These are phyloP conservation scores for Drosophila infuscata DNA, from an alignment of 2,888 invertebrate genomes.

Conservation along the genomic window DNA sequence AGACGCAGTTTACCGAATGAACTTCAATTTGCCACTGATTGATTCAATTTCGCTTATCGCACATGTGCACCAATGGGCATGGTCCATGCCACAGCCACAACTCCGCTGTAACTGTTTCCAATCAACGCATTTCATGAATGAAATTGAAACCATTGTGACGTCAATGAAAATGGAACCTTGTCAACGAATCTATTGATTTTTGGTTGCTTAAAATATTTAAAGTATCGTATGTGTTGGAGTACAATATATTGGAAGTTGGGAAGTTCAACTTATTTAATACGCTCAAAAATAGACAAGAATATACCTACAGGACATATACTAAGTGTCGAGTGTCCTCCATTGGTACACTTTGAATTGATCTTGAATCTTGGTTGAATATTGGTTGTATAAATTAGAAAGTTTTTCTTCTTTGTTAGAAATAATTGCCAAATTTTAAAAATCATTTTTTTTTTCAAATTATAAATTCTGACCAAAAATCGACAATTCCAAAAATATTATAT, in stretches of 20 bases:
- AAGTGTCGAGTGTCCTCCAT: not conserved
- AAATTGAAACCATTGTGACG: conserved; percentile 50
- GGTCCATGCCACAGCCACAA: conserved; percentile 22
- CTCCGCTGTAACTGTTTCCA: conserved; percentile 22
- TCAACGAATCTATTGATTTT: not conserved
- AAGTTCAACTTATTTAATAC: not conserved
- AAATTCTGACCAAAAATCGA: too few relatives aligned
- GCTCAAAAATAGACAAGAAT: not conserved
- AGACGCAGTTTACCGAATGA: conserved; percentile 31
- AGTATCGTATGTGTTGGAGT: not conserved
- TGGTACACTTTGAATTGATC: not conserved
- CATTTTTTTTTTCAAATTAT: not conserved
- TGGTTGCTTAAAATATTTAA: not conserved
- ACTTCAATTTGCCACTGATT: conserved; percentile 68
- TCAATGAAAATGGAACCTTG: conserved; percentile 19
- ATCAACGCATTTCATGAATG: conserved; percentile 65
- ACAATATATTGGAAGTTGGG: not conserved
- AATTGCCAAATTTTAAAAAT: not conserved
- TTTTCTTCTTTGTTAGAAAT: not conserved
- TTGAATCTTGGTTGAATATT: too few relatives aligned
- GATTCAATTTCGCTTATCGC: conserved; percentile 79
- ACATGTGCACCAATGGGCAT: conserved; percentile 77
- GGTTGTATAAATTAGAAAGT: too few relatives aligned
- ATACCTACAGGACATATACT: not conserved
- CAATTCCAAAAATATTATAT: too few relatives aligned